phyloP scores from a whole-genome alignment of 2,888 invertebrate genomes.

The Elegia similella region DNA sequence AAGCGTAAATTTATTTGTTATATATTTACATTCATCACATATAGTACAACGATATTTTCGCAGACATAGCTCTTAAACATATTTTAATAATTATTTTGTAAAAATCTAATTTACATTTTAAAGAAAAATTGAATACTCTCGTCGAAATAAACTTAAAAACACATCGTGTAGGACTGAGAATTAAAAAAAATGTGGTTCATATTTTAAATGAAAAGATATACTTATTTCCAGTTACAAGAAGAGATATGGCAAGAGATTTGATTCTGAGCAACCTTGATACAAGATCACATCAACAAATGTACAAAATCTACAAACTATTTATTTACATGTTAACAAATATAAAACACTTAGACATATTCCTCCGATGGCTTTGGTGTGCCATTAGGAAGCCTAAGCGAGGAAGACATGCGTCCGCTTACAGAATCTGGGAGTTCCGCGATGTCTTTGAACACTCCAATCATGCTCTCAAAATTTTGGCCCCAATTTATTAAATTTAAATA shows the following conservation, averaged over 20 bases:
- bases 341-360: constrained; percentile 87
- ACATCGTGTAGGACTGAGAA: no score
- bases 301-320: constrained; percentile 50
- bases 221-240: neutral
- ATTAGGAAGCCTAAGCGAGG: constrained; percentile 87
- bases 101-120: neutral
- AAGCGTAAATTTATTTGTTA: constrained; percentile 29
- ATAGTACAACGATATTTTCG: constrained; percentile 16
- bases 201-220: no score
- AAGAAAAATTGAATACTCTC: no score
- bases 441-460: constrained; percentile 97
- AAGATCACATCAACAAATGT: constrained; percentile 67
- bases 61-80: constrained; percentile 25
- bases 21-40: constrained; percentile 6
- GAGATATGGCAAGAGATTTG: constrained; percentile 70
- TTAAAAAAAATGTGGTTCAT: no score
- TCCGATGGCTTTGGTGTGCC: constrained; percentile 93
- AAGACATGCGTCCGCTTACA: constrained; percentile 86
- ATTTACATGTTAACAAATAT: constrained; percentile 33
- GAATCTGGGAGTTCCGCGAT: constrained; percentile 96
- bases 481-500: constrained; percentile 95
- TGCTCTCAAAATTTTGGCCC: constrained; percentile 97
- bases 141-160: no score
- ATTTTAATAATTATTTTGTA: neutral
- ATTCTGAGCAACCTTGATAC: constrained; percentile 74